A percentile compares a stretch with the other conserved stretches of the same genome.
Conservation (phyloP, 2,113 vertebrate genomes). For the Tupaia tana region DNA sequence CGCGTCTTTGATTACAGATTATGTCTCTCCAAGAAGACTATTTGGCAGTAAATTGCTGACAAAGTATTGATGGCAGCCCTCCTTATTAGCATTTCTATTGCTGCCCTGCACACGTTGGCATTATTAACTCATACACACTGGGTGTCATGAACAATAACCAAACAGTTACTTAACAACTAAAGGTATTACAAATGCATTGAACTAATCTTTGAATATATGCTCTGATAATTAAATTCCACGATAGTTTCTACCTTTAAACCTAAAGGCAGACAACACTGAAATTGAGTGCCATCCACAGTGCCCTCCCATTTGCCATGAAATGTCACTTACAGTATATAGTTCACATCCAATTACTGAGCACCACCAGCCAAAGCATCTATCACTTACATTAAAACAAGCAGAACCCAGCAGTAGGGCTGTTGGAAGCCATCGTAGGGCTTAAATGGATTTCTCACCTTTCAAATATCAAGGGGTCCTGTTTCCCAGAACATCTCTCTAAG, state of each 20-base stretch:
- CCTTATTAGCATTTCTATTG: conserved; percentile 74
- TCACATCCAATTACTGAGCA: conserved; percentile 86
- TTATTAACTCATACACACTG: conserved; percentile 74
- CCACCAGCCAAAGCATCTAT: conserved; percentile 80
- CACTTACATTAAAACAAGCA: conserved; percentile 83
- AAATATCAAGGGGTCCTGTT: conserved; percentile 84
- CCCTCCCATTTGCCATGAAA: conserved; percentile 86
- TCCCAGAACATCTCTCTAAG: conserved; percentile 79
- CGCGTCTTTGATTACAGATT: conserved; percentile 64
- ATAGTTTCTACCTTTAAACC: conserved; percentile 73
- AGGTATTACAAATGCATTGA: conserved; percentile 80
- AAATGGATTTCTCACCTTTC: conserved; percentile 86
- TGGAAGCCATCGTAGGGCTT: conserved; percentile 81
- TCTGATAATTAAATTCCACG: conserved; percentile 86
- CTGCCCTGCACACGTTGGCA: conserved; percentile 29
- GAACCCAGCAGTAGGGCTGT: conserved; percentile 60
- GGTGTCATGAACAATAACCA: conserved; percentile 76
- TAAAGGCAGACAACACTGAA: conserved; percentile 63
- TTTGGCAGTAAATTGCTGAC: conserved; percentile 74
- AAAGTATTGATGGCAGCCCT: conserved; percentile 38
- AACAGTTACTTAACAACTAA: conserved; percentile 81
- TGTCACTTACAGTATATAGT: conserved; percentile 84
- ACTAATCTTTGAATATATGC: conserved; percentile 82
- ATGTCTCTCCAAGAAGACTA: conserved; percentile 40
- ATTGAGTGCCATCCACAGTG: conserved; percentile 45